Evolutionary conservation across 2,888 invertebrate species (phyloP).

Genomic region (Gastracanthus pulcherrimus): DNA sequence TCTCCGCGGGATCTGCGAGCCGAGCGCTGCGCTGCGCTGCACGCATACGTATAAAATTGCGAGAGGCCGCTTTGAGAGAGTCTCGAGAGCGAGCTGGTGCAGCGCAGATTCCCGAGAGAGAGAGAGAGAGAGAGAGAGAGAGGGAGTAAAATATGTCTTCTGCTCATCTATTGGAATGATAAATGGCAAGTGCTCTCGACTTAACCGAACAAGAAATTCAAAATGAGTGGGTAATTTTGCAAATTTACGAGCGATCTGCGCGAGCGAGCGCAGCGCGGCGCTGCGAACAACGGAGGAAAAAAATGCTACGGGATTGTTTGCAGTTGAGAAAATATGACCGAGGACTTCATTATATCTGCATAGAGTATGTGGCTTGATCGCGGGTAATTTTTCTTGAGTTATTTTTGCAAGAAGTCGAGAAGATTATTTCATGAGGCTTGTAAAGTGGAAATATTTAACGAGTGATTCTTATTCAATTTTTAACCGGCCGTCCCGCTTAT

Average conservation of each 20-base stretch:
- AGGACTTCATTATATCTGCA: slow-evolving; percentile 43
- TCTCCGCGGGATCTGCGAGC: slow-evolving; percentile 21
- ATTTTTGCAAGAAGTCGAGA: no score
- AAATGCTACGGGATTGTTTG: slow-evolving; percentile 38
- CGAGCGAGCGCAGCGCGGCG: background rate
- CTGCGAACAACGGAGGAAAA: background rate
- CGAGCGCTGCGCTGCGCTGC: no score
- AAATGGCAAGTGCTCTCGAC: slow-evolving; percentile 41
- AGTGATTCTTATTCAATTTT: no score
- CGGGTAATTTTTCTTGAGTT: background rate
- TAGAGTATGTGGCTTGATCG: slow-evolving; percentile 16
- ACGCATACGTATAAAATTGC: background rate
- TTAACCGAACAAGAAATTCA: slow-evolving; percentile 40
- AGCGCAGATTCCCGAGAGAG: no score
- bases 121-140: no score
- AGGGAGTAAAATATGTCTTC: slow-evolving; percentile 47
- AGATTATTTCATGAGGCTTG: no score
- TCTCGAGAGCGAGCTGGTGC: no score
- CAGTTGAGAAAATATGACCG: slow-evolving; percentile 30
- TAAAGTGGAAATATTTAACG: no score
- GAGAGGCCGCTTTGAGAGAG: no score
- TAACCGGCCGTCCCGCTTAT: no score
- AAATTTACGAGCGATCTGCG: slow-evolving; percentile 46
- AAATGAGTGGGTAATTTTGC: slow-evolving; percentile 45
- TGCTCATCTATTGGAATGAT: slow-evolving; percentile 52